Evolutionary conservation across 1,140 invertebrate genomes (phyloP).

Genomic region (Papilio dardanus): DNA sequence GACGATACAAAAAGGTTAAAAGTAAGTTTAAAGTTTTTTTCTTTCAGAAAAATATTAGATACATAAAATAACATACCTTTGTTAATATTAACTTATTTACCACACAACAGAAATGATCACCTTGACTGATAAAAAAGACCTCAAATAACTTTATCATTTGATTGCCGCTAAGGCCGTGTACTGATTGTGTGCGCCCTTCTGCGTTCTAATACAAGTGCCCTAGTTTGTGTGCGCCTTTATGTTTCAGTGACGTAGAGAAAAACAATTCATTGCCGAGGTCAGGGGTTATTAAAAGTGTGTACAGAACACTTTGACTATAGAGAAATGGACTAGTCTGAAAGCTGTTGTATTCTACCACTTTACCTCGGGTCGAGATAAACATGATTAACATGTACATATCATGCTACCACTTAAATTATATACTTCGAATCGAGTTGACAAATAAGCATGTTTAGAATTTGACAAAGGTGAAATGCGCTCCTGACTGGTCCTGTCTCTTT

Average conservation of each 20-base stretch:
- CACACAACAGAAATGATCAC: not conserved
- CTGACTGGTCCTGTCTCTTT: not conserved
- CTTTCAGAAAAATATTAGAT: not conserved
- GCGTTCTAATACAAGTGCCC: conserved; percentile 24
- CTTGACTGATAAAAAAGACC: conserved; percentile 31
- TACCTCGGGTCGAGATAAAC: too few species aligned
- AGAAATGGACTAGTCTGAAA: not conserved
- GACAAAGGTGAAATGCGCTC: not conserved
- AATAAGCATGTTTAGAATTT: not conserved
- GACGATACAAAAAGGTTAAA: not conserved
- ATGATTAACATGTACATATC: not conserved
- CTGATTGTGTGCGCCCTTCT: conserved; percentile 30
- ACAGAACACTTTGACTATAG: not conserved
- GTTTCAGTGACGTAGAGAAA: conserved; percentile 11
- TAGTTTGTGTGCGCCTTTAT: conserved; percentile 29
- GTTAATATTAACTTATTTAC: not conserved
- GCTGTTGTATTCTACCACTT: too few species aligned
- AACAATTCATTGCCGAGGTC: conserved; percentile 28
- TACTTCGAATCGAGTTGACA: too few species aligned
- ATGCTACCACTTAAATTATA: not conserved
- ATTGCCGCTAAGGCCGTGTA: conserved; percentile 27
- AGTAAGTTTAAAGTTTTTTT: not conserved
- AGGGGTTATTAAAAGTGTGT: conserved; percentile 15
- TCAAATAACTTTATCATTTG: conserved; percentile 28
- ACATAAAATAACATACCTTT: not conserved